Percentiles rank a stretch among this genome's conserved stretches.
Evolutionary conservation across 2,113 vertebrate species (phyloP).

Genomic region (Amphilophus citrinellus): DNA sequence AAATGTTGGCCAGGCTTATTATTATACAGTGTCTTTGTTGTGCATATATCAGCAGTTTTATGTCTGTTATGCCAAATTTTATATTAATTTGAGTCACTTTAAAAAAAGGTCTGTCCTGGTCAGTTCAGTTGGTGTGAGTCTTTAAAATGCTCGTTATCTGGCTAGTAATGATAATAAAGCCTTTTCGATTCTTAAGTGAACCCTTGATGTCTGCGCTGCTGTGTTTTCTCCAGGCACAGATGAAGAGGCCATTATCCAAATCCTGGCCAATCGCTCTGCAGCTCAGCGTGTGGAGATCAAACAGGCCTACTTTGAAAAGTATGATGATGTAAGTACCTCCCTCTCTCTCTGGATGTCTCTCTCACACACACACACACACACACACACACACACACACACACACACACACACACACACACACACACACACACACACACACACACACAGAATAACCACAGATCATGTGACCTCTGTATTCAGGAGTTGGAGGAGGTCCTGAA

Average conservation of each 20-base stretch:
- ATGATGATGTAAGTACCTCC: slow-evolving; percentile 79
- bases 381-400: not conserved
- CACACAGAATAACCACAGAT: not conserved
- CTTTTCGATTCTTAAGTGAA: not conserved
- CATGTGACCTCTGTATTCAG: slow-evolving; percentile 70
- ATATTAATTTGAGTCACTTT: not conserved
- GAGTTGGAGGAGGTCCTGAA: slow-evolving; percentile 90
- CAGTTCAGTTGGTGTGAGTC: not conserved
- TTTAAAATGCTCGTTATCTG: not conserved
- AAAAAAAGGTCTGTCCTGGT: not conserved
- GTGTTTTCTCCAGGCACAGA: slow-evolving; percentile 76
- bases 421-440: too few relatives aligned
- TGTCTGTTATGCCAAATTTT: not conserved
- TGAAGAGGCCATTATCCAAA: slow-evolving; percentile 81
- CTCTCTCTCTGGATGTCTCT: accelerated
- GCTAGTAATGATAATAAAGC: not conserved
- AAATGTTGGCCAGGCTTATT: not conserved
- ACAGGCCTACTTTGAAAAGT: slow-evolving; percentile 84
- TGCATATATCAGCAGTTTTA: not conserved
- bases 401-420: not conserved
- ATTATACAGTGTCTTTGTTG: not conserved
- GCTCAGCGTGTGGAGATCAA: slow-evolving; percentile 83
- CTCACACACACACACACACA: too few relatives aligned
- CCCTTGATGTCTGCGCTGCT: not conserved
- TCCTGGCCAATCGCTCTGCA: slow-evolving; percentile 80